These are phyloP conservation scores for Camelus dromedarius DNA, from an alignment of 2,113 vertebrate species.

Conservation along the genomic window DNA sequence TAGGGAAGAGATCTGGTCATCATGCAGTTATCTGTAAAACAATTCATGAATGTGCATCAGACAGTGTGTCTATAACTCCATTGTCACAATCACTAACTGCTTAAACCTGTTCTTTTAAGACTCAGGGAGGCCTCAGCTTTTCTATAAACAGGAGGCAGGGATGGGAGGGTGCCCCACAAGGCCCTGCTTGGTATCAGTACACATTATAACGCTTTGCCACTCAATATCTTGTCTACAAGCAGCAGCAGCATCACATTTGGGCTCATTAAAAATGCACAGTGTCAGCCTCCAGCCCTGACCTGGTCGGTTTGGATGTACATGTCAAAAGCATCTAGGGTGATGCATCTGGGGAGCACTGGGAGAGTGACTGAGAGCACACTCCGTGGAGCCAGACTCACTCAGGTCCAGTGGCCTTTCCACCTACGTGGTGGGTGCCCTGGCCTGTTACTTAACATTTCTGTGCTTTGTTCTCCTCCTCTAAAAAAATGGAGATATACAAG, in stretches of 20 bases:
- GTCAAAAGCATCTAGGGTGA: neutral
- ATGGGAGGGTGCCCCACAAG: no score
- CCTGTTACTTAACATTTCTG: neutral
- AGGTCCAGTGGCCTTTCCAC: neutral
- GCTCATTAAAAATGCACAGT: neutral
- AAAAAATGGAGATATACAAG: constrained; percentile 10
- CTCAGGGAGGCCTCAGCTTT: no score
- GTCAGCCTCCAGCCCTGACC: neutral
- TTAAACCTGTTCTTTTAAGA: no score
- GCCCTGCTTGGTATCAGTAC: neutral
- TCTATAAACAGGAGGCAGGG: no score
- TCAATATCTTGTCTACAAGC: neutral
- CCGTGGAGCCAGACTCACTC: neutral
- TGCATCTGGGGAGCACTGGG: neutral
- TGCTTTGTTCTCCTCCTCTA: neutral
- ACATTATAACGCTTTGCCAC: neutral
- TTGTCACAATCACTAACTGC: no score
- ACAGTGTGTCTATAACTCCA: no score
- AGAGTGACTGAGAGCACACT: neutral
- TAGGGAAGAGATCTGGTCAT: no score
- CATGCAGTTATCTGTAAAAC: no score
- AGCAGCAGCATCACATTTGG: neutral
- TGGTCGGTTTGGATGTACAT: neutral
- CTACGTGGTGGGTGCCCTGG: neutral
- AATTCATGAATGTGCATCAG: no score